Evolutionary conservation across 2,888 invertebrate genomes (phyloP).

Genomic region (Drosophila incognita): DNA sequence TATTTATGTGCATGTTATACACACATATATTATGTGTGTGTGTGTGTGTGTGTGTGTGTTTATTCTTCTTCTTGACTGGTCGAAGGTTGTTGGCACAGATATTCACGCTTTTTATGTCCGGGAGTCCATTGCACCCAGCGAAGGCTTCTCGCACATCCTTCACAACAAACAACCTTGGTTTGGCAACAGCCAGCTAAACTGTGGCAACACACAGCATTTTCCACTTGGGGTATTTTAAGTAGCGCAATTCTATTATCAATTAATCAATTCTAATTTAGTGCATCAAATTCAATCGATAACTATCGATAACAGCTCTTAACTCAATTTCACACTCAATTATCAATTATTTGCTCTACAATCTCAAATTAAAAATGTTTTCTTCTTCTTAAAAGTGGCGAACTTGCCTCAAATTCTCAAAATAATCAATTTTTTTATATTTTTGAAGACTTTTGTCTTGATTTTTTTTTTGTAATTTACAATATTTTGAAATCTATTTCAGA

Average conservation of each 20-base stretch:
- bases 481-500: neutral
- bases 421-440: neutral
- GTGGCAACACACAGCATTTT: neutral
- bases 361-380: too few relatives aligned
- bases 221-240: neutral
- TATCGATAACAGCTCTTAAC: neutral
- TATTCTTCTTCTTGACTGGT: slow-evolving; percentile 16
- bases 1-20: slow-evolving; percentile 57
- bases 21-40: neutral
- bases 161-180: slow-evolving; percentile 45
- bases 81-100: slow-evolving; percentile 70
- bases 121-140: slow-evolving; percentile 51
- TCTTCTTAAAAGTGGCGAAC: too few relatives aligned
- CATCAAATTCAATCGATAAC: neutral
- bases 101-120: slow-evolving; percentile 25
- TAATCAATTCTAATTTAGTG: neutral
- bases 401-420: neutral
- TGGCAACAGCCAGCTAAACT: slow-evolving; percentile 7
- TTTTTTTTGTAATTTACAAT: neutral
- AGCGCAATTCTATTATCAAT: neutral
- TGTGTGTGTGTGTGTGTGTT: neutral
- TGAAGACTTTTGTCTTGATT: neutral
- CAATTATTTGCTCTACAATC: neutral
- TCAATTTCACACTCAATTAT: neutral
- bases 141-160: slow-evolving; percentile 47